Conservation (phyloP, 2,113 vertebrate species). For the Saimiri boliviensis region DNA sequence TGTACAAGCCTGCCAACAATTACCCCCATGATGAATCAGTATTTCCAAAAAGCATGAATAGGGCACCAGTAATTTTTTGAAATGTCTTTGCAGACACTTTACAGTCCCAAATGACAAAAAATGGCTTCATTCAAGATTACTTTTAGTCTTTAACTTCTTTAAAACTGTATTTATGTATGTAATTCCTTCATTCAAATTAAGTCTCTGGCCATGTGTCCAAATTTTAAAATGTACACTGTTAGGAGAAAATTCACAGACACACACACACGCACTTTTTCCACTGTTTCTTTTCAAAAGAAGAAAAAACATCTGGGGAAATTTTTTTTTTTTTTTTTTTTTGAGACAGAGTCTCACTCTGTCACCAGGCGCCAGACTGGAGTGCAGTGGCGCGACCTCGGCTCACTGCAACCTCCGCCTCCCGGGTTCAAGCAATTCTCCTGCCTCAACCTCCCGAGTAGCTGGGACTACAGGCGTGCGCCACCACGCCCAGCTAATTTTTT, state of each 20-base stretch:
- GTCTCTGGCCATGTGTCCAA: neutral
- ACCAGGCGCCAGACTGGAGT: no score
- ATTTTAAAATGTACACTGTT: slow-evolving; percentile 8
- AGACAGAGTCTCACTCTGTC: no score
- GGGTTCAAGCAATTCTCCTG: no score
- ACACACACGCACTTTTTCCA: neutral
- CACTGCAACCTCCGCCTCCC: no score
- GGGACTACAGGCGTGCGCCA: no score
- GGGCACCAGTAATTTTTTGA: neutral
- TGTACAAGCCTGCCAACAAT: neutral
- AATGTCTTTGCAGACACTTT: neutral
- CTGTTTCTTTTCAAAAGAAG: slow-evolving; percentile 42
- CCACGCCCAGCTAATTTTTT: no score
- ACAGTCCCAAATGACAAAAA: neutral
- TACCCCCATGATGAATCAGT: neutral
- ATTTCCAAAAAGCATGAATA: neutral
- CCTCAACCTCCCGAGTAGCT: no score
- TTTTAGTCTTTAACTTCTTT: neutral
- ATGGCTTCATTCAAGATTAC: neutral
- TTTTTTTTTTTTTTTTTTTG: no score
- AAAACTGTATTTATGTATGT: neutral
- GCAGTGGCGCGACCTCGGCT: no score
- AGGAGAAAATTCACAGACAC: neutral
- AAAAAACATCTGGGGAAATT: neutral
- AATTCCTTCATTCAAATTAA: slow-evolving; percentile 21